Conservation (phyloP, 2,797 vertebrate genomes). For the Forpus xanthops region DNA sequence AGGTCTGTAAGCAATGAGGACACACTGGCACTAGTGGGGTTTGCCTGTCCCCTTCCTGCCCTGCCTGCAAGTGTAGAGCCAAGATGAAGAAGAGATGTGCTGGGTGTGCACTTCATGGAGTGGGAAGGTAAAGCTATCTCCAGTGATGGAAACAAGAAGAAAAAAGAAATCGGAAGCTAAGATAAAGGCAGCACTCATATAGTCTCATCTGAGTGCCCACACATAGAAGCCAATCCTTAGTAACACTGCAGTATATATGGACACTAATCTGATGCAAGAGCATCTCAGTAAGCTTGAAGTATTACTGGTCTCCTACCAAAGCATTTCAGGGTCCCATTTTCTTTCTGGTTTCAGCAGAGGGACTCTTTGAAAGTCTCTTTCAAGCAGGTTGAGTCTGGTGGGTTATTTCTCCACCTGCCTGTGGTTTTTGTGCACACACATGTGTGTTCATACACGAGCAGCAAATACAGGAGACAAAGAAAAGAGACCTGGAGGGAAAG, state of each 20-base stretch:
- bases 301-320: neutral
- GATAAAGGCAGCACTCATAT: neutral
- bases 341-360: neutral
- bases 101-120: neutral
- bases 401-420: neutral
- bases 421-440: neutral
- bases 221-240: neutral
- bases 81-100: neutral
- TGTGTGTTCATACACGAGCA: neutral
- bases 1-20: neutral
- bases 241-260: too few species aligned
- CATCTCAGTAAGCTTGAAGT: rapidly evolving
- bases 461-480: neutral
- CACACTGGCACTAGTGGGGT: rapidly evolving
- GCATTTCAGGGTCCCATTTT: neutral
- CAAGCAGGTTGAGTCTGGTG: neutral
- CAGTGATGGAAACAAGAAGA: neutral
- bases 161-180: neutral
- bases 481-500: neutral
- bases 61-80: rapidly evolving
- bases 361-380: neutral
- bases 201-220: neutral
- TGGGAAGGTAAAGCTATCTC: neutral
- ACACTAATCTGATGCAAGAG: neutral
- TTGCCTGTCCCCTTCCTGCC: neutral